These are phyloP conservation scores for Dichetophora obliterata DNA, from an alignment of 2,888 invertebrate species.

Conservation along the genomic window DNA sequence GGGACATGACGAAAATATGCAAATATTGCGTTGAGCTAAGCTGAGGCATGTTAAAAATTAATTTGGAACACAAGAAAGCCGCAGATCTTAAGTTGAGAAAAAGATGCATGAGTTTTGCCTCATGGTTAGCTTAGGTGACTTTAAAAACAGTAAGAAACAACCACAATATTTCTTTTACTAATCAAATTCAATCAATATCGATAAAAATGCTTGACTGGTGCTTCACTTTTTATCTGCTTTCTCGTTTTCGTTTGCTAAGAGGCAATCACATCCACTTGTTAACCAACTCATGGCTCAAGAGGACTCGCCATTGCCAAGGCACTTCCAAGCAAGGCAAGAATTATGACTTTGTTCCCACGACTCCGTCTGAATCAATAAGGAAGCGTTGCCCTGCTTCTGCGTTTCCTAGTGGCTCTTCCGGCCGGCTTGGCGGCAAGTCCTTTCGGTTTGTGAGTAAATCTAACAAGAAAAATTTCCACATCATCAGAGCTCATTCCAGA, in stretches of 20 bases:
- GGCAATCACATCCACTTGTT: slow-evolving; percentile 43
- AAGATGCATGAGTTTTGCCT: too few species aligned
- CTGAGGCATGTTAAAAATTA: slow-evolving; percentile 33
- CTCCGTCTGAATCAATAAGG: slow-evolving; percentile 35
- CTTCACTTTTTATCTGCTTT: slow-evolving; percentile 55
- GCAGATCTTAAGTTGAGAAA: not conserved
- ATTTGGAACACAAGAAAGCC: slow-evolving; percentile 9
- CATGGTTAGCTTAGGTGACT: too few species aligned
- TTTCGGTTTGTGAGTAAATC: slow-evolving; percentile 56
- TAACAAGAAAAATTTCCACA: slow-evolving; percentile 69
- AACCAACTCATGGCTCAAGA: slow-evolving; percentile 57
- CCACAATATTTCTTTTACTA: not conserved
- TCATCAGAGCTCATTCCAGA: slow-evolving; percentile 69
- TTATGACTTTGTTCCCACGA: slow-evolving; percentile 35
- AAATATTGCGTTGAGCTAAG: slow-evolving; percentile 20
- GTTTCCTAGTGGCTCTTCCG: not conserved
- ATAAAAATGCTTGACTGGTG: slow-evolving; percentile 37
- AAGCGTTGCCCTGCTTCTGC: slow-evolving; percentile 21
- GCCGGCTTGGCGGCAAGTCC: not conserved
- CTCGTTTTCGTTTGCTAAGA: slow-evolving; percentile 50
- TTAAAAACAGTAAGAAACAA: not conserved
- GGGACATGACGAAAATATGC: slow-evolving; percentile 32
- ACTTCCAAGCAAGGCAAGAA: slow-evolving; percentile 34
- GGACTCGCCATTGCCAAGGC: slow-evolving; percentile 51
- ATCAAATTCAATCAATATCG: slow-evolving; percentile 28